phyloP scores from a whole-genome alignment of 2,797 vertebrate genomes.

The Triplophysa yarkandensis region DNA sequence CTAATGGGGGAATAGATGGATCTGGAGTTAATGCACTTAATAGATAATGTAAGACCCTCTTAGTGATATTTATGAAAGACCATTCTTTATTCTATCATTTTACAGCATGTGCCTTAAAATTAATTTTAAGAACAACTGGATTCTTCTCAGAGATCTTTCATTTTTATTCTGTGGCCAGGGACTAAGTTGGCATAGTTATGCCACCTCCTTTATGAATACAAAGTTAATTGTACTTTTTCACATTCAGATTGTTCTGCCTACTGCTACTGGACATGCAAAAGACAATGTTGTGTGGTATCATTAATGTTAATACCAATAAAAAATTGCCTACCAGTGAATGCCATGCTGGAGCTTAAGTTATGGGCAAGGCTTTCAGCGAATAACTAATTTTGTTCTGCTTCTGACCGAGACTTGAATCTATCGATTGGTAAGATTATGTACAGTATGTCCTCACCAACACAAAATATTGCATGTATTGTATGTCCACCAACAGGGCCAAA shows the following conservation, averaged over 20 bases:
- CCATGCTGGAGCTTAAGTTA: too few species aligned
- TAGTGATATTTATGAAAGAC: slow-evolving; percentile 57
- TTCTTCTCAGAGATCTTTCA: slow-evolving; percentile 36
- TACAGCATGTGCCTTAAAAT: slow-evolving; percentile 48
- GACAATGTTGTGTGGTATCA: too few species aligned
- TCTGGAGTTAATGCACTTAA: slow-evolving; percentile 54
- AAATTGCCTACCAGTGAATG: too few species aligned
- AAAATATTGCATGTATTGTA: background rate
- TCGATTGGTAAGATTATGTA: too few species aligned
- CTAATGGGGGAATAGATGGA: slow-evolving; percentile 53
- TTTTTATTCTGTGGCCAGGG: slow-evolving; percentile 16
- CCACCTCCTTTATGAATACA: background rate
- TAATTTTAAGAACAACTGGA: slow-evolving; percentile 46
- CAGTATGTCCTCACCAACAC: too few species aligned
- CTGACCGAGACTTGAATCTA: too few species aligned
- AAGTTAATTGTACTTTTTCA: background rate
- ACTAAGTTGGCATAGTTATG: background rate
- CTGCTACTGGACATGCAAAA: too few species aligned
- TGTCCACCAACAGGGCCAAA: slow-evolving; percentile 35
- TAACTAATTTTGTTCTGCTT: too few species aligned
- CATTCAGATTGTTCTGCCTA: too few species aligned
- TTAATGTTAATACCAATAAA: too few species aligned
- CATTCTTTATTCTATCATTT: slow-evolving; percentile 47
- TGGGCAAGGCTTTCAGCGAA: too few species aligned
- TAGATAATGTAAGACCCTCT: slow-evolving; percentile 58